phyloP scores from a whole-genome alignment of 2,888 invertebrate genomes.

The Anarsia innoxiella region DNA sequence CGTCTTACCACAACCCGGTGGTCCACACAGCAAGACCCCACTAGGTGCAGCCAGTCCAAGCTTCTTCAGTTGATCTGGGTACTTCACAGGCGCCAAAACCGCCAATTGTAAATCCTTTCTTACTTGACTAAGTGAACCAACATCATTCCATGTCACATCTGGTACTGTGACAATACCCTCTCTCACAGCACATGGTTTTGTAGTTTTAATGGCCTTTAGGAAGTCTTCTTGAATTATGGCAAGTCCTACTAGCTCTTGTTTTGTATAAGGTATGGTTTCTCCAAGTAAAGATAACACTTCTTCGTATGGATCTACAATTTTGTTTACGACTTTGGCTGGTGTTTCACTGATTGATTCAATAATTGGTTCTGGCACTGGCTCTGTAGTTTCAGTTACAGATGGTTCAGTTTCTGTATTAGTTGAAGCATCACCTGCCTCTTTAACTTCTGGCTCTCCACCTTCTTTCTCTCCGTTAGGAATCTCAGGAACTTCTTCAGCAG shows the following conservation, averaged over 20 bases:
- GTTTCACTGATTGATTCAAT: slow-evolving; percentile 7
- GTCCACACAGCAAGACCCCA: slow-evolving; percentile 96
- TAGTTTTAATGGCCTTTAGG: slow-evolving; percentile 82
- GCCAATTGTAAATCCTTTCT: slow-evolving; percentile 92
- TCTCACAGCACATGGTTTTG: slow-evolving; percentile 94
- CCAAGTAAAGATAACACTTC: slow-evolving; percentile 81
- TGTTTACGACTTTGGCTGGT: slow-evolving; percentile 15
- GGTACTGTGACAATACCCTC: slow-evolving; percentile 99
- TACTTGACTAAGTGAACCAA: slow-evolving; percentile 92
- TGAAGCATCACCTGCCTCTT: slow-evolving; percentile 28
- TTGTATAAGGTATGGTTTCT: slow-evolving; percentile 77
- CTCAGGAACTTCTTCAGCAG: slow-evolving; percentile 31
- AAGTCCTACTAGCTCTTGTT: slow-evolving; percentile 77
- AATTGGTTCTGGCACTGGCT: slow-evolving; percentile 18
- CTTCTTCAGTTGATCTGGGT: slow-evolving; percentile 85
- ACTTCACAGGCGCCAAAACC: slow-evolving; percentile 93
- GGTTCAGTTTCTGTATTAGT: slow-evolving; percentile 21
- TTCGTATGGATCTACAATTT: slow-evolving; percentile 37
- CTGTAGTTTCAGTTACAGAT: slow-evolving; percentile 22
- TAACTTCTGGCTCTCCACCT: slow-evolving; percentile 28
- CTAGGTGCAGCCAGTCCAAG: slow-evolving; percentile 88
- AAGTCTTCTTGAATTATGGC: slow-evolving; percentile 86
- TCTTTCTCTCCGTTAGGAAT: slow-evolving; percentile 61
- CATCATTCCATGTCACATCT: slow-evolving; percentile 97
- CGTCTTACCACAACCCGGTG: slow-evolving; percentile 98